Percentiles rank a stretch among this genome's conserved stretches.
These are phyloP conservation scores for chimpanzee (Pan troglodytes) DNA, from an alignment of 2,113 vertebrate genomes.

Conservation along the genomic window DNA sequence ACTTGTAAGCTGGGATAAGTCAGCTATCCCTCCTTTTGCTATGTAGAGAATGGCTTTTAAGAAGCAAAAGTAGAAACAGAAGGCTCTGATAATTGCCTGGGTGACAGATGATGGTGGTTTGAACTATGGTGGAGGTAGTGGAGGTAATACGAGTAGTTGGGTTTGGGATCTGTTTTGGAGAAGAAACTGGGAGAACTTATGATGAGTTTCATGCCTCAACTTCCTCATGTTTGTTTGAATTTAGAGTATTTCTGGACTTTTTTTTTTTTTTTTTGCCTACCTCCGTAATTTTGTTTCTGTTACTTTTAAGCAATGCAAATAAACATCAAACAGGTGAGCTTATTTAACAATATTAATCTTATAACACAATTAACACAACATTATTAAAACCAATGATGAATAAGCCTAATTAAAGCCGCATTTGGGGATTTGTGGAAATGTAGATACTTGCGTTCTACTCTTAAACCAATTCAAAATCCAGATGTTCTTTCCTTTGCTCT, in stretches of 20 bases:
- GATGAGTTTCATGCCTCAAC: background rate
- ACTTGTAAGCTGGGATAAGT: background rate
- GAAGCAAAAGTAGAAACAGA: background rate
- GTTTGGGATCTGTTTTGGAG: background rate
- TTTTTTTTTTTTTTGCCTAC: background rate
- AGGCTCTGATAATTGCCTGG: background rate
- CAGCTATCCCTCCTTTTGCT: background rate
- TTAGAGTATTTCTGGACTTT: background rate
- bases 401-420: background rate
- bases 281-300: background rate
- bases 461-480: slow-evolving; percentile 8
- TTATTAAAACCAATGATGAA: slow-evolving; percentile 38
- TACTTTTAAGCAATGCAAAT: slow-evolving; percentile 30
- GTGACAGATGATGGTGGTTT: background rate
- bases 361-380: background rate
- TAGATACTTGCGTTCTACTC: slow-evolving; percentile 28
- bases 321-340: slow-evolving; percentile 48
- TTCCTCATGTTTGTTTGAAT: background rate
- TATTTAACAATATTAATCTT: background rate
- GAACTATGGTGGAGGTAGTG: accelerated
- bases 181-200: background rate
- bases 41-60: background rate
- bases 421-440: slow-evolving; percentile 4
- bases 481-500: background rate
- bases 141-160: too few species aligned